A percentile compares a stretch with the other conserved stretches of the same genome.
Evolutionary conservation across 2,888 invertebrate species (phyloP).

Genomic region (Papilio elwesi): DNA sequence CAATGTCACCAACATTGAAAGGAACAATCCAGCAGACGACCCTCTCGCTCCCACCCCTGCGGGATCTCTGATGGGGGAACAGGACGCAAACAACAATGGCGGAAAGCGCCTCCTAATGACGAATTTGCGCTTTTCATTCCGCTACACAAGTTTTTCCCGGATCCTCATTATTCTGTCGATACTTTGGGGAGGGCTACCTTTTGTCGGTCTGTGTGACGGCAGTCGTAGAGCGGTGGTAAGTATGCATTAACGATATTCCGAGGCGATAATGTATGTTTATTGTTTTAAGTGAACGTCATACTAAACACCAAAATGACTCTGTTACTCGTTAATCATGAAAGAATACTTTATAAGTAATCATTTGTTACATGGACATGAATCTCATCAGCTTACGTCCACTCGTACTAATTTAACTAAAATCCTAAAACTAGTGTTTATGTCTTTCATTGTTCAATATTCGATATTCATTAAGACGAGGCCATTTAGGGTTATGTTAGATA

Average conservation of each 20-base stretch:
- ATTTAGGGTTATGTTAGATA: too few relatives aligned
- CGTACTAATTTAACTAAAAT: too few relatives aligned
- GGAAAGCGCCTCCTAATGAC: slow-evolving; percentile 84
- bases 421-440: too few relatives aligned
- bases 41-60: slow-evolving; percentile 67
- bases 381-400: too few relatives aligned
- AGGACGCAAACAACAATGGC: slow-evolving; percentile 75
- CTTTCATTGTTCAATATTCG: too few relatives aligned
- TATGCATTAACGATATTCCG: not conserved
- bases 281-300: not conserved
- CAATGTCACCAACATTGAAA: slow-evolving; percentile 84
- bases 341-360: not conserved
- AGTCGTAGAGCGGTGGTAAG: slow-evolving; percentile 60
- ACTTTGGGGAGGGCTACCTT: slow-evolving; percentile 75
- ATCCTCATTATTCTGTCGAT: slow-evolving; percentile 82
- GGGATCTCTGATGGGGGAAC: slow-evolving; percentile 52
- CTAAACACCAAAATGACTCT: not conserved
- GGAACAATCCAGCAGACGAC: slow-evolving; percentile 83
- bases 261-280: slow-evolving; percentile 2
- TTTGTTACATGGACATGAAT: not conserved
- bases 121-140: slow-evolving; percentile 85
- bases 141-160: slow-evolving; percentile 84
- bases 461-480: too few relatives aligned
- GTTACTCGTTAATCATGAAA: not conserved
- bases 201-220: slow-evolving; percentile 74